Evolutionary conservation across 2,888 invertebrate genomes (phyloP), one percentile per base, ranked within the genome.

Genomic region (Mesochorus sp.): DNA sequence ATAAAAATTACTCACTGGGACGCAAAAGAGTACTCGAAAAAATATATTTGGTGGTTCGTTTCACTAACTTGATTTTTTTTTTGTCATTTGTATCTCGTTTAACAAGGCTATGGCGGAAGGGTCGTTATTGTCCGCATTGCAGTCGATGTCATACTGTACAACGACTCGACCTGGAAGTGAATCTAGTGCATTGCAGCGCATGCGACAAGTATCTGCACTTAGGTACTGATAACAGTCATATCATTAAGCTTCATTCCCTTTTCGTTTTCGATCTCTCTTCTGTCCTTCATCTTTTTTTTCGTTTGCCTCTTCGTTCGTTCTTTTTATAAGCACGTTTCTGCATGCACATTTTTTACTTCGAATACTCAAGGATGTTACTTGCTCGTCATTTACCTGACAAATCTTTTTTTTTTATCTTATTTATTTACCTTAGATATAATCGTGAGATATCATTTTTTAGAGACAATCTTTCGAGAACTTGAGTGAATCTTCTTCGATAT

Each of bases 41-140:
- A 59, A 28, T 24, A 21, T 31, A 21, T 61, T 12, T 34, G 70
- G 37, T 75, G 75, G 51, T 73, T 80, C 55, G 51, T 79, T 67
- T 80, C 73, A 81, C 82, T 81, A 82, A 81, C 80, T 55, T 73
- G n/a, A n/a, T n/a, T n/a, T n/a, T n/a, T n/a, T 67, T 80, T 70
- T 80, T 49, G 57, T 86, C 80, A 74, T 82, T 82, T 82, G 73
- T 82, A 75, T 49, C 59, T 83, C 80, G 80, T 85, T n/a, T 88
- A 87, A 88, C 85, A 90, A 94, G 94, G 92, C 93, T 94, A 90
- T 94, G 94, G 93, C 94, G 94, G 92, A 94, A 94, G 92, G 94
- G 94, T 91, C 94, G 94, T 91, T 94, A 94, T 93, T 95, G 94
- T 92, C 94, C 94, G 88, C 93, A 94, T 91, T 95, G 94, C 93